Conservation (phyloP, 92 coral and sea anemone genomes). For the Zoanthus gigantus region DNA sequence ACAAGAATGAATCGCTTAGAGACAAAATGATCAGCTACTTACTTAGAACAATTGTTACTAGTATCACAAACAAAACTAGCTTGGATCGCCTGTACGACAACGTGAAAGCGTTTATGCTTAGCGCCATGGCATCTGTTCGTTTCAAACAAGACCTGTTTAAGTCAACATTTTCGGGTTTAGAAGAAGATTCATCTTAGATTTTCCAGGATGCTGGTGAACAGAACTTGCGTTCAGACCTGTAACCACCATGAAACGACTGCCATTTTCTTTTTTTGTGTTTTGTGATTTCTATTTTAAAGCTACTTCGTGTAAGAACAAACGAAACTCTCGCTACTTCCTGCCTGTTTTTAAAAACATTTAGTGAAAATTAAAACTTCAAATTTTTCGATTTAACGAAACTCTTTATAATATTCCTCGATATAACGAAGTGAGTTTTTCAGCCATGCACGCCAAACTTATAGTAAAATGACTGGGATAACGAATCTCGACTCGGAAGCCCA, state of each 20-base stretch:
- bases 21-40: conserved; percentile 44
- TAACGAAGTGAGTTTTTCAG: too few relatives aligned
- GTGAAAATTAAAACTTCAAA: too few relatives aligned
- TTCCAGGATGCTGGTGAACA: neutral
- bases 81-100: conserved; percentile 70
- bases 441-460: too few relatives aligned
- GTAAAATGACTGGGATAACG: too few relatives aligned
- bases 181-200: neutral
- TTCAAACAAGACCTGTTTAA: neutral
- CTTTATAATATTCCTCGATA: too few relatives aligned
- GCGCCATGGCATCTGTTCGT: conserved; percentile 54
- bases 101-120: conserved; percentile 78
- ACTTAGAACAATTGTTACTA: conserved; percentile 77
- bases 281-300: neutral
- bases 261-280: neutral
- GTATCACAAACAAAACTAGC: conserved; percentile 45
- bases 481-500: too few relatives aligned
- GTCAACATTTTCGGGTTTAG: neutral
- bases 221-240: neutral
- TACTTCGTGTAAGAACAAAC: conserved; percentile 1
- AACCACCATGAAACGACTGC: neutral
- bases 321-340: neutral
- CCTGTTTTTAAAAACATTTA: too few relatives aligned
- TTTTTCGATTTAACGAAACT: too few relatives aligned
- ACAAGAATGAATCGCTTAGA: neutral